A percentile compares a stretch with the other conserved stretches of the same genome.
These are phyloP conservation scores for Neostethus bicornis DNA, from an alignment of 2,797 vertebrate genomes.

Conservation along the genomic window DNA sequence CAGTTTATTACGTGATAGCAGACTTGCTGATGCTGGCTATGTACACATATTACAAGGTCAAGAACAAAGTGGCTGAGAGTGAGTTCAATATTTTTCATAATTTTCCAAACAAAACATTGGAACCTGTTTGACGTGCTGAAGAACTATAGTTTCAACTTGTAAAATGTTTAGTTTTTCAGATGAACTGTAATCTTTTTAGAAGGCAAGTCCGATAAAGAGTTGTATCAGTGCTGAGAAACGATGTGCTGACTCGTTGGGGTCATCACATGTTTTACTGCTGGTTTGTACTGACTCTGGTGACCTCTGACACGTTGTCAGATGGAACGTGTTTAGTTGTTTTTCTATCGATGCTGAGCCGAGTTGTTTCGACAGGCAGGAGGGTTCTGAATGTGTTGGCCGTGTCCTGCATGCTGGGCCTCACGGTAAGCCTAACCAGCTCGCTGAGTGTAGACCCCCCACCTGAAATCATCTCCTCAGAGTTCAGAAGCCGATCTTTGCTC, in stretches of 20 bases:
- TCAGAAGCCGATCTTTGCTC: constrained; percentile 83
- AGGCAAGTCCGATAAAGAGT: not conserved
- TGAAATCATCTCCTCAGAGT: constrained; percentile 22
- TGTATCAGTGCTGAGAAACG: not conserved
- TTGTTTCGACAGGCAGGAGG: constrained; percentile 46
- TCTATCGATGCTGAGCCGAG: constrained; percentile 11
- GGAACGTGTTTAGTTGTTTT: constrained; percentile 31
- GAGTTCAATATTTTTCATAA: constrained; percentile 37
- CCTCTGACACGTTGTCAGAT: constrained; percentile 3
- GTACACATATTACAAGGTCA: constrained; percentile 85
- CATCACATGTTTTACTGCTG: not conserved
- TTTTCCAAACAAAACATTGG: no score
- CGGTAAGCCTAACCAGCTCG: constrained; percentile 49
- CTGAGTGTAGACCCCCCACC: not conserved
- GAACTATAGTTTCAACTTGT: not conserved
- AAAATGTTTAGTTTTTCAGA: not conserved
- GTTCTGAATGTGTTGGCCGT: constrained; percentile 74
- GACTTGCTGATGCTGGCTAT: constrained; percentile 89
- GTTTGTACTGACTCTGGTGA: not conserved
- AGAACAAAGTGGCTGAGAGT: constrained; percentile 58
- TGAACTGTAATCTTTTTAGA: not conserved
- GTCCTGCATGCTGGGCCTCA: constrained; percentile 74
- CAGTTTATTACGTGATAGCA: constrained; percentile 90
- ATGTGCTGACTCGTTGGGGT: not conserved
- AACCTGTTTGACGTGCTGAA: not conserved